phyloP scores from a whole-genome alignment of 2,797 vertebrate species.

The Muraenolepis orangiensis region DNA sequence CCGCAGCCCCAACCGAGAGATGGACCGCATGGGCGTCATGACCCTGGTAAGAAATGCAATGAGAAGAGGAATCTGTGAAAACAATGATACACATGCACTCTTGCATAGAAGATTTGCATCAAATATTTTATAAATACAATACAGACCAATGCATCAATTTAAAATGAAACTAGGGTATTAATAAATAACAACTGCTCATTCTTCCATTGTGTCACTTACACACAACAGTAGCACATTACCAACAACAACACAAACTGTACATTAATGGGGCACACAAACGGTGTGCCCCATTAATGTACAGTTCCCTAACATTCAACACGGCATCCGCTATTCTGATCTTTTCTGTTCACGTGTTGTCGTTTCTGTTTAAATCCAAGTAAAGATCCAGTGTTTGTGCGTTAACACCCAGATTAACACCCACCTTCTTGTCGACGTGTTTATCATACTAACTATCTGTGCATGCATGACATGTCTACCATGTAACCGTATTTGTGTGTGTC shows the following conservation, averaged over 20 bases:
- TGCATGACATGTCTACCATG: not conserved
- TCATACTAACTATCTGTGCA: conserved; percentile 17
- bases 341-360: not conserved
- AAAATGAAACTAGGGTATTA: not conserved
- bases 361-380: not conserved
- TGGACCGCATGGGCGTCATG: conserved; percentile 94
- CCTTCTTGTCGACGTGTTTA: conserved; percentile 4
- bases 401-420: not conserved
- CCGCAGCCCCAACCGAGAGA: conserved; percentile 87
- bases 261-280: not conserved
- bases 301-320: not conserved
- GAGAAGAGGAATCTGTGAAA: not conserved
- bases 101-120: not conserved
- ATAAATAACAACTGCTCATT: not conserved
- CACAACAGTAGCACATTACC: not conserved
- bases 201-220: too few species aligned
- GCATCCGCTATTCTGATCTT: not conserved
- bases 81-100: not conserved
- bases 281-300: not conserved
- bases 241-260: not conserved
- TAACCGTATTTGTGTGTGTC: conserved; percentile 27
- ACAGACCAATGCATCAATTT: not conserved
- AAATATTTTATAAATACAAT: not conserved
- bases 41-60: conserved; percentile 78
- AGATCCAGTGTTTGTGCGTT: not conserved